Conservation (phyloP, 1,140 invertebrate species). For the Linepithema humile region DNA sequence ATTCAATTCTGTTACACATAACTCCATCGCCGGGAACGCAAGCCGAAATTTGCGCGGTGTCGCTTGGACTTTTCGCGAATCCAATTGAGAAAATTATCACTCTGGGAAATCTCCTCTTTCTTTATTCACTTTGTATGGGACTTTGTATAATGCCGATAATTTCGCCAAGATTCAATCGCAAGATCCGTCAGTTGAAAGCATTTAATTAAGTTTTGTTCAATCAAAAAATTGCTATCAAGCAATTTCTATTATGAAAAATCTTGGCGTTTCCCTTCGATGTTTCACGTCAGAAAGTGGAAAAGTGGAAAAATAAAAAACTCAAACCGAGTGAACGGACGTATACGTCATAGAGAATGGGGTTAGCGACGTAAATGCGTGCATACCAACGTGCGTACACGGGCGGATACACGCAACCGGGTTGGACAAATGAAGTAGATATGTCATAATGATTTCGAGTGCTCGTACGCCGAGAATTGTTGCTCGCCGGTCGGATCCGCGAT, state of each 20-base stretch:
- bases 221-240: conserved; percentile 22
- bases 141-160: not conserved
- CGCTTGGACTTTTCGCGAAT: not conserved
- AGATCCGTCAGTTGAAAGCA: not conserved
- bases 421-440: conserved; percentile 74
- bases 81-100: not conserved
- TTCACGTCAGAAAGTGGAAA: conserved; percentile 44
- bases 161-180: not conserved
- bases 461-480: conserved; percentile 61
- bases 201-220: conserved; percentile 43
- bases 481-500: conserved; percentile 37
- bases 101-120: not conserved
- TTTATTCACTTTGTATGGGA: not conserved
- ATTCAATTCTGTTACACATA: conserved; percentile 45
- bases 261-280: conserved; percentile 47
- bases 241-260: conserved; percentile 45
- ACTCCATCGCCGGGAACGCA: not conserved
- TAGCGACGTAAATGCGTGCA: conserved; percentile 49
- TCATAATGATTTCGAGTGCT: conserved; percentile 73
- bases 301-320: conserved; percentile 45
- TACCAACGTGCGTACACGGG: conserved; percentile 18
- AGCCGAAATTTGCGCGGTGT: conserved; percentile 6
- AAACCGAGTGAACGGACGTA: conserved; percentile 38
- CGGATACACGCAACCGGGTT: conserved; percentile 62
- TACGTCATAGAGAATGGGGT: conserved; percentile 60